Conservation (phyloP, 2,888 invertebrate species). For the Amphimallon solstitiale region DNA sequence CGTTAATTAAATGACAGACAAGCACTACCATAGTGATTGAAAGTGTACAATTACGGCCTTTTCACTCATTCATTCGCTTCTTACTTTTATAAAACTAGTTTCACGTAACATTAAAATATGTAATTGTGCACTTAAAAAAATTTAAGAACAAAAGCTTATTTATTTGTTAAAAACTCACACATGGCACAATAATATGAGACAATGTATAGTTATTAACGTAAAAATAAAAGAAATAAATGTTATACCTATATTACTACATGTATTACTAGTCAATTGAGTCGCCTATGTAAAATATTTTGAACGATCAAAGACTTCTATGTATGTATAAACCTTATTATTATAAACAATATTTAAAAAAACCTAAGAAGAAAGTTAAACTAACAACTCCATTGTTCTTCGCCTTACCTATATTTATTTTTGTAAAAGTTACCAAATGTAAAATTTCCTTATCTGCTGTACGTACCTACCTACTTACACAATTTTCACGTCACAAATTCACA, state of each 20-base stretch:
- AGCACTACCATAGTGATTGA: conserved; percentile 32
- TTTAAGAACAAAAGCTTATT: conserved; percentile 29
- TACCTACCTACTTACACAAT: conserved; percentile 1
- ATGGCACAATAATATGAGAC: conserved; percentile 64
- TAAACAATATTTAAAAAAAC: conserved; percentile 26
- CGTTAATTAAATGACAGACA: conserved; percentile 9
- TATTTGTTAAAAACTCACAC: conserved; percentile 53
- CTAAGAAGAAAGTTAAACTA: conserved; percentile 36
- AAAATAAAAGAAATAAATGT: conserved; percentile 45
- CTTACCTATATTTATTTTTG: conserved; percentile 4
- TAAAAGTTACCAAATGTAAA: conserved; percentile 24
- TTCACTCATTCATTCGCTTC: not conserved
- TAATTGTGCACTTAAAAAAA: conserved; percentile 28
- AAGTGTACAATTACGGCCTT: conserved; percentile 33
- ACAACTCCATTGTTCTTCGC: conserved; percentile 1
- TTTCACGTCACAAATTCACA: not conserved
- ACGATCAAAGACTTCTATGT: conserved; percentile 41
- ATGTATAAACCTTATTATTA: conserved; percentile 43
- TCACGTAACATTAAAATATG: not conserved
- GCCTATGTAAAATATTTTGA: conserved; percentile 53
- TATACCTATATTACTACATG: conserved; percentile 56
- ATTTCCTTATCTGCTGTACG: not conserved
- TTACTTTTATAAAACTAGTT: conserved; percentile 11
- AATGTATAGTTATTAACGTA: conserved; percentile 61
- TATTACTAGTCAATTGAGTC: conserved; percentile 61